Percentiles rank a stretch among this genome's conserved stretches.
Evolutionary conservation across 2,888 invertebrate genomes (phyloP).

Genomic region (Cecidostiba fungosa): DNA sequence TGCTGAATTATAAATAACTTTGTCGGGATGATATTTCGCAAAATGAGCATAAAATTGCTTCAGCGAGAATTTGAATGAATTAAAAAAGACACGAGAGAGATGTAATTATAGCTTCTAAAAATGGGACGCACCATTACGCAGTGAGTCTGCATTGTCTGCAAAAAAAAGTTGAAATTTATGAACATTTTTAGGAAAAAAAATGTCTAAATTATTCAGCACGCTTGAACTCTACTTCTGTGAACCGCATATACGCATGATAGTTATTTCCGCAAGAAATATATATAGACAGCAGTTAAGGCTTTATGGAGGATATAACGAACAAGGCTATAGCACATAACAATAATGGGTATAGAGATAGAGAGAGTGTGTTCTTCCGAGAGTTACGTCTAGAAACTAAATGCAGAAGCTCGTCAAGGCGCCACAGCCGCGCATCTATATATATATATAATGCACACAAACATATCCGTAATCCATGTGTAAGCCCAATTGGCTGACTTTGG

Average conservation of each 20-base stretch:
- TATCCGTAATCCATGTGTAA: constrained; percentile 17
- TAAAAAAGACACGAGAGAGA: background rate
- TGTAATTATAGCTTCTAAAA: too few species aligned
- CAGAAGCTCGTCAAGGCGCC: constrained; percentile 12
- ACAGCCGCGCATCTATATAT: background rate
- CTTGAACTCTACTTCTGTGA: background rate
- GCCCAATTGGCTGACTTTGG: background rate
- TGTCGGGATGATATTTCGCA: background rate
- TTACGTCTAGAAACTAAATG: constrained; percentile 25
- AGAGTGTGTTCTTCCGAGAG: constrained; percentile 12
- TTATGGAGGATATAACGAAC: background rate
- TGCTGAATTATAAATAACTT: background rate
- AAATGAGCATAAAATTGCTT: background rate
- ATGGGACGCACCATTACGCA: background rate
- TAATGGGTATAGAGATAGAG: background rate
- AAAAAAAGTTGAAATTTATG: too few species aligned
- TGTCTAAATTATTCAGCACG: background rate
- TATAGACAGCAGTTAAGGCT: background rate
- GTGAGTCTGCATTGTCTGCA: background rate
- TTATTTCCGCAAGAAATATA: background rate
- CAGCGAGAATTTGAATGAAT: background rate
- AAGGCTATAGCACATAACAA: background rate
- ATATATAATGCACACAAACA: background rate
- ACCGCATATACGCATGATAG: background rate
- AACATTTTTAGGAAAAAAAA: too few species aligned